Evolutionary conservation across 2,113 vertebrate species (phyloP), one percentile per base, ranked within the genome.

Genomic region (Tinamus guttatus): DNA sequence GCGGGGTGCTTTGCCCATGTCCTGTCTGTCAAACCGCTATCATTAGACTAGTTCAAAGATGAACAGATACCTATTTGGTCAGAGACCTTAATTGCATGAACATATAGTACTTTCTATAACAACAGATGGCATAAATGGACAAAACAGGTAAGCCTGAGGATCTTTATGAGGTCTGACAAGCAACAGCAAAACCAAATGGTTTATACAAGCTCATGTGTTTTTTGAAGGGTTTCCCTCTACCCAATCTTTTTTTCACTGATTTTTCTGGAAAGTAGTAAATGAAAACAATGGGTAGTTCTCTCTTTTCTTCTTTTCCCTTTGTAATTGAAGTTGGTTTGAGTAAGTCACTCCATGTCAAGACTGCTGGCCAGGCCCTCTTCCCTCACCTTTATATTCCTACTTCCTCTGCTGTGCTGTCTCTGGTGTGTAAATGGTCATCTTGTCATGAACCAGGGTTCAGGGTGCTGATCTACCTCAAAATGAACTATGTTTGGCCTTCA

Each of bases 1-100:
- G 38, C 38, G 12, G 24, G 7, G 30, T 56, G 62, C 43, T 80
- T 43, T 56, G 0, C 16, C 38, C 1, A 0, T 10, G 0, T 40
- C 49, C 19, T 32, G 4, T 41, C 81, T 64, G 27, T 52, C 64
- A 71, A 45, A 40, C 11, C 9, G 6, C 36, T 84, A 1, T 13
- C 11, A 1, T 73, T 85, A 79, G 71, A 67, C 5, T 47, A 62
- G 38, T 49, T 3, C 43, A 63, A 89, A 69, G 5, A 45, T 40
- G n/a, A 85, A 15, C 8, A 59, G 11, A 56, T 65, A 20, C 40
- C 73, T 13, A 9, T 86, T 67, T 56, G 19, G 25, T 76, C 27
- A 45, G 56, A 86, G 8, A 56, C 10, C 16, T 6, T 41, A 17
- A 63, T n/a, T 71, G 8, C 43, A 62, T 27, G 36, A 65, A 67